phyloP scores from a whole-genome alignment of 1,140 invertebrate genomes.

The Pemphigus obesinymphae region DNA sequence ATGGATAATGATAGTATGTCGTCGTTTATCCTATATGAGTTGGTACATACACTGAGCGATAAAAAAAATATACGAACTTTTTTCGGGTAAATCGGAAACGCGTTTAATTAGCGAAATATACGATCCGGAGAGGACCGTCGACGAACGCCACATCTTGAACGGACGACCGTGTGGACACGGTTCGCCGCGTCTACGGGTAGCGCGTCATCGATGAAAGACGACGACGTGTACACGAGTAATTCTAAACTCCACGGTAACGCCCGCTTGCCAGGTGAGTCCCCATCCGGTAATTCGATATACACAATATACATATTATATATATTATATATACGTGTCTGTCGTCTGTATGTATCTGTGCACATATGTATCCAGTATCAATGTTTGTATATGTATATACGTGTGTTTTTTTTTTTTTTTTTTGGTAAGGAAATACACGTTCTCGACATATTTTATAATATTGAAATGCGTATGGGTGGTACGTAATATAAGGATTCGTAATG shows the following conservation, averaged over 20 bases:
- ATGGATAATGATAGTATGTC: too few relatives aligned
- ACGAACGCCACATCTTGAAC: not conserved
- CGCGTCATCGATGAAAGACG: not conserved
- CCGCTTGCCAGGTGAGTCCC: not conserved
- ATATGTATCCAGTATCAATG: too few relatives aligned
- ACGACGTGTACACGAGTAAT: not conserved
- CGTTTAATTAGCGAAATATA: not conserved
- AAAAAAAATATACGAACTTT: too few relatives aligned
- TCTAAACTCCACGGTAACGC: not conserved
- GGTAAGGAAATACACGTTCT: not conserved
- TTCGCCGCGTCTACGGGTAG: not conserved
- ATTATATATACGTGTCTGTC: not conserved
- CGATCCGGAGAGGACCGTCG: not conserved
- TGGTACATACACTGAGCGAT: too few relatives aligned
- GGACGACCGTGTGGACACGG: not conserved
- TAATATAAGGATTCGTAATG: not conserved
- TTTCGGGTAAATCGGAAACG: not conserved
- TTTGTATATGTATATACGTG: too few relatives aligned
- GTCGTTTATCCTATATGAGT: too few relatives aligned
- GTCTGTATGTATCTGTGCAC: too few relatives aligned
- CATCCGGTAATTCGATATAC: slow-evolving; percentile 16
- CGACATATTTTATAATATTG: too few relatives aligned
- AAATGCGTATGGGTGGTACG: too few relatives aligned
- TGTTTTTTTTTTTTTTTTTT: too few relatives aligned
- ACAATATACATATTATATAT: too few relatives aligned